A percentile compares a stretch with the other conserved stretches of the same genome.
phyloP scores from a whole-genome alignment of 2,888 invertebrate genomes.

The Callosobruchus maculatus region DNA sequence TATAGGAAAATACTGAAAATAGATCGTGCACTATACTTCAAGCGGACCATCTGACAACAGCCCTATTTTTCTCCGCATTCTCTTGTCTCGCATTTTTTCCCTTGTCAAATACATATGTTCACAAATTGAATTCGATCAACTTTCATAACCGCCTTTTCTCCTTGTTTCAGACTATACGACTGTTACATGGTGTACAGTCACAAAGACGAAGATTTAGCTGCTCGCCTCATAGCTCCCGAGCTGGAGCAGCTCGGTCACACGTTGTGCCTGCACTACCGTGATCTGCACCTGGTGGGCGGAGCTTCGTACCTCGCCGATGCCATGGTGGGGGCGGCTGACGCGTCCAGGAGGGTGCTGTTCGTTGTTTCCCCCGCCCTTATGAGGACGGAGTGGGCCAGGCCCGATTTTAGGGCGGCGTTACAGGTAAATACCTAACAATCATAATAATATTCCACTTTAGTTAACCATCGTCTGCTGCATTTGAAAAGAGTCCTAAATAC shows the following conservation, averaged over 20 bases:
- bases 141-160: background rate
- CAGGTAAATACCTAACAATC: too few species aligned
- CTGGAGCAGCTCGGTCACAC: constrained; percentile 68
- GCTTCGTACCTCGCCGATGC: constrained; percentile 61
- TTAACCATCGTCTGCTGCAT: too few species aligned
- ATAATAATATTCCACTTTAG: too few species aligned
- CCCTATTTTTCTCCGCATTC: too few species aligned
- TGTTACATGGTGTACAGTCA: constrained; percentile 85
- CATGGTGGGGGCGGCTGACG: constrained; percentile 60
- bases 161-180: constrained; percentile 55
- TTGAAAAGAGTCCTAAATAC: too few species aligned
- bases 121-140: too few species aligned
- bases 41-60: too few species aligned
- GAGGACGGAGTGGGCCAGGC: constrained; percentile 77
- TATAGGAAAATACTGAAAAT: too few species aligned
- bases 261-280: constrained; percentile 69
- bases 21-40: too few species aligned
- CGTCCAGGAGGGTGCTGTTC: constrained; percentile 70
- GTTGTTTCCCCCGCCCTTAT: constrained; percentile 78
- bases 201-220: constrained; percentile 72
- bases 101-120: too few species aligned
- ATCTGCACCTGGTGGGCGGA: constrained; percentile 56
- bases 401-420: constrained; percentile 77
- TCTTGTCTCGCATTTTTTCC: too few species aligned
- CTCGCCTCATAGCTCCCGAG: constrained; percentile 65